Conservation (phyloP, 2,888 invertebrate species). For the Monoplex corrugatus region DNA sequence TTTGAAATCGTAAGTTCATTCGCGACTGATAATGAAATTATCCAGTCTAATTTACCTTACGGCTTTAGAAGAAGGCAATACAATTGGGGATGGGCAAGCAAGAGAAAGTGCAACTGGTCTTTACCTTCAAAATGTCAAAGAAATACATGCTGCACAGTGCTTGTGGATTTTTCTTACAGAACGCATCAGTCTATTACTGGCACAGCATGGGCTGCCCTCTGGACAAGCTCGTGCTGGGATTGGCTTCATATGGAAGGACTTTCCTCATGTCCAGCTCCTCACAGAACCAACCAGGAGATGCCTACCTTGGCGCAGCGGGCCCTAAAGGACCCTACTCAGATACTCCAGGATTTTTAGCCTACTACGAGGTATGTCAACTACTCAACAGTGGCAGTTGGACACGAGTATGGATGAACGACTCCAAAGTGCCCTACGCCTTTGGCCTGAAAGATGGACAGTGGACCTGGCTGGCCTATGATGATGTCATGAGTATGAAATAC, state of each 20-base stretch:
- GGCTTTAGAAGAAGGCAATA: too few relatives aligned
- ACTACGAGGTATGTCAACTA: slow-evolving; percentile 45
- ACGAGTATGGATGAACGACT: slow-evolving; percentile 38
- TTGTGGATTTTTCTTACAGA: neutral
- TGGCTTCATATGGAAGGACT: slow-evolving; percentile 44
- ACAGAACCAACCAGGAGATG: neutral
- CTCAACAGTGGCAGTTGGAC: slow-evolving; percentile 27
- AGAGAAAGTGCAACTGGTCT: too few relatives aligned
- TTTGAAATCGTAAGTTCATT: too few relatives aligned
- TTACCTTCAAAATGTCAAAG: too few relatives aligned
- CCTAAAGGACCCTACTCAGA: neutral
- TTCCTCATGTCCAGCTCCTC: slow-evolving; percentile 33
- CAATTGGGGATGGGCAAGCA: too few relatives aligned
- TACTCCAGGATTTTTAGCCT: slow-evolving; percentile 4
- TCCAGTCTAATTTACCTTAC: too few relatives aligned
- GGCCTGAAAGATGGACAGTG: slow-evolving; percentile 43
- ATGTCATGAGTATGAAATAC: slow-evolving; percentile 38
- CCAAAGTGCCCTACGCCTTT: slow-evolving; percentile 50
- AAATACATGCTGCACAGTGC: too few relatives aligned
- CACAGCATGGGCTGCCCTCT: slow-evolving; percentile 40
- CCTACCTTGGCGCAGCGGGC: neutral
- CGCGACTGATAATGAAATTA: too few relatives aligned
- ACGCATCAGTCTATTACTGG: slow-evolving; percentile 35
- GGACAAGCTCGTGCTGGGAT: slow-evolving; percentile 45
- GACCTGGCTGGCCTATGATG: slow-evolving; percentile 52